Evolutionary conservation across 2,888 invertebrate species (phyloP).

Genomic region (Lysandra coridon): DNA sequence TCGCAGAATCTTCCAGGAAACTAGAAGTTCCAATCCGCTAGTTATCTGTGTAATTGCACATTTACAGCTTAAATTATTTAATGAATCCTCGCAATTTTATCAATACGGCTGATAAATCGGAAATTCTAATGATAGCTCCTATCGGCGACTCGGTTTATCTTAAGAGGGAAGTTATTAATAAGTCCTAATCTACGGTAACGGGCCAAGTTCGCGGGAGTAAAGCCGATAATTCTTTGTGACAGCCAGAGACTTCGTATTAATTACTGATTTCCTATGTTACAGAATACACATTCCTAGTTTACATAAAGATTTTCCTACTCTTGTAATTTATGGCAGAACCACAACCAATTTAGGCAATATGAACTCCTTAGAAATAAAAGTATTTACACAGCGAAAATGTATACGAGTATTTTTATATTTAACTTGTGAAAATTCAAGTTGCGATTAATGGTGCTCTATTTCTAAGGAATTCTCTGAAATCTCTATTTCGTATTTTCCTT

Average conservation of each 20-base stretch:
- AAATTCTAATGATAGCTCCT: conserved; percentile 25
- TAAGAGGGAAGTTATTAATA: conserved; percentile 27
- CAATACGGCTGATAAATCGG: conserved; percentile 24
- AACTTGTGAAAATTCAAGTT: background rate
- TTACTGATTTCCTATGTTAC: background rate
- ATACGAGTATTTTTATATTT: background rate
- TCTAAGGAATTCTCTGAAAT: background rate
- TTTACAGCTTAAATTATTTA: conserved; percentile 15
- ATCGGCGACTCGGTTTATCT: conserved; percentile 20
- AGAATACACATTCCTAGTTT: background rate
- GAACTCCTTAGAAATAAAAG: too few species aligned
- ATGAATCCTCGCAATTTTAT: conserved; percentile 22
- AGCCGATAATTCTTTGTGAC: conserved; percentile 25
- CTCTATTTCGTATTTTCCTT: background rate
- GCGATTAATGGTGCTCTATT: background rate
- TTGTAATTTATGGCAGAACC: too few species aligned
- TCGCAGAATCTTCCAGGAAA: background rate
- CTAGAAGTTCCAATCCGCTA: background rate
- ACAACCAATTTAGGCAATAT: too few species aligned
- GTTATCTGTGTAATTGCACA: conserved; percentile 5
- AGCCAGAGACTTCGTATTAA: conserved; percentile 6
- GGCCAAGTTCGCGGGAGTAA: conserved; percentile 18
- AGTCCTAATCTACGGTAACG: conserved; percentile 19
- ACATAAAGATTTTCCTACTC: too few species aligned
- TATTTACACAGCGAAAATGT: background rate